Evolutionary conservation across 1,140 invertebrate genomes (phyloP), one percentile per base, ranked within the genome.

Genomic region (Drosophila nigromelanica): DNA sequence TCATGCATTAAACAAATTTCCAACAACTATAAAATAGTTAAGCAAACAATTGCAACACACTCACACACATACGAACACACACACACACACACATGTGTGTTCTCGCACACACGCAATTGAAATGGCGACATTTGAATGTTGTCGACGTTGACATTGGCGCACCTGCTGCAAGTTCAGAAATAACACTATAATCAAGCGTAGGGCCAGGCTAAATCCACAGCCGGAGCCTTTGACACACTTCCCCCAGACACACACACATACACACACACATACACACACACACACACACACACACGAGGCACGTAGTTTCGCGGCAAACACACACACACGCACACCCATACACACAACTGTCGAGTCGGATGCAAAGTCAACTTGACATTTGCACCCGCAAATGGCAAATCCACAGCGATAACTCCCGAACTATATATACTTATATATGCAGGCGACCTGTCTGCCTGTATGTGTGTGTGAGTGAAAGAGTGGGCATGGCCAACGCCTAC

Each of bases 281-380:
- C 24, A 27, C 62, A n/a, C 61, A 59, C 30, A 55, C 50, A 14
- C 11, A 50, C 4, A 47, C 12, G 4, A 14, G 54, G 42, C 77
- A 85, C 76, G 76, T 85, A 76, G 66, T 47, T 43, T 47, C 45
- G 71, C 71, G 69, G 70, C 80, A 73, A 82, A 80, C 79, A 78
- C 48, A 59, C 50, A 47, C 62, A 15, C 48, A 51, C 21, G n/a
- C n/a, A n/a, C n/a, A n/a, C n/a, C 10, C 48, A 51, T 5, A 30
- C 6, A n/a, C 11, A n/a, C 21, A 30, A 5, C 50, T 48, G 61
- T 35, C 76, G 70, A 73, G 60, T 56, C 66, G 66, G 42, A 62
- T 56, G 67, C 78, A 80, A 82, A 86, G 82, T 86, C 82, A 87
- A 86, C 78, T 85, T 86, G 82, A 86, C 82, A 89, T 87, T 87